Percentiles rank a stretch among this genome's conserved stretches.
Conservation (phyloP, 2,113 vertebrate species). For the Abramis brama region DNA sequence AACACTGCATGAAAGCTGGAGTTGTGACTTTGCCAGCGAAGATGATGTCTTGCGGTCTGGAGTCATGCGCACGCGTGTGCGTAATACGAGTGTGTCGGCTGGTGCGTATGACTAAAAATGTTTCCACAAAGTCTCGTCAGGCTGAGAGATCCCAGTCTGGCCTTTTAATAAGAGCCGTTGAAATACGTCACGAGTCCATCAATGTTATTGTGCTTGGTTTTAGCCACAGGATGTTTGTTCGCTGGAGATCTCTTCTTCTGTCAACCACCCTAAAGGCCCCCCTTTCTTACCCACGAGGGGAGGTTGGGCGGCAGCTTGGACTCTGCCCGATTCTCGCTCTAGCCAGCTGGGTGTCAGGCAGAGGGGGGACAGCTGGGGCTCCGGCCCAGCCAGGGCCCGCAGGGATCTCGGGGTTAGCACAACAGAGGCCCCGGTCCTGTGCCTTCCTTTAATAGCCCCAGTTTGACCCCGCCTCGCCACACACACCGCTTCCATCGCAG, state of each 20-base stretch:
- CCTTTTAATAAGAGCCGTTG: conserved; percentile 39
- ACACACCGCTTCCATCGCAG: conserved; percentile 50
- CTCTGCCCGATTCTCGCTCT: conserved; percentile 20
- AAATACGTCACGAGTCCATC: conserved; percentile 18
- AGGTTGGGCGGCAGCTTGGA: conserved; percentile 32
- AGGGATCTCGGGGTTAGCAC: conserved; percentile 59
- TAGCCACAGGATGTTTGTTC: conserved; percentile 37
- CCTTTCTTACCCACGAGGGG: conserved; percentile 6
- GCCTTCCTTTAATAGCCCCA: conserved; percentile 67
- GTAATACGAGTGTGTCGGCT: conserved; percentile 14
- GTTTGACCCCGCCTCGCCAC: conserved; percentile 63
- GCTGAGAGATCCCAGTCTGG: neutral
- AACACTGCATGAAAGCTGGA: conserved; percentile 26
- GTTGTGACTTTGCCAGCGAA: conserved; percentile 26
- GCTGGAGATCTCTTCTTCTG: conserved; percentile 14
- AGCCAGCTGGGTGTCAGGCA: conserved; percentile 53
- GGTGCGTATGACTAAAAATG: conserved; percentile 24
- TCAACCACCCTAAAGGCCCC: neutral
- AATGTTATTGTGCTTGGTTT: conserved; percentile 32
- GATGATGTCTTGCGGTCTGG: conserved; percentile 37
- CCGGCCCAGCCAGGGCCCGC: conserved; percentile 57
- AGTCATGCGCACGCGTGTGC: conserved; percentile 15
- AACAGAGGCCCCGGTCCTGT: conserved; percentile 58
- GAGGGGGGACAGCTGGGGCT: conserved; percentile 57
- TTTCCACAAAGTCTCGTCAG: conserved; percentile 24